Percentiles rank a stretch among this genome's conserved stretches.
phyloP scores from a whole-genome alignment of 2,113 vertebrate species.

The Climacteris rufus region DNA sequence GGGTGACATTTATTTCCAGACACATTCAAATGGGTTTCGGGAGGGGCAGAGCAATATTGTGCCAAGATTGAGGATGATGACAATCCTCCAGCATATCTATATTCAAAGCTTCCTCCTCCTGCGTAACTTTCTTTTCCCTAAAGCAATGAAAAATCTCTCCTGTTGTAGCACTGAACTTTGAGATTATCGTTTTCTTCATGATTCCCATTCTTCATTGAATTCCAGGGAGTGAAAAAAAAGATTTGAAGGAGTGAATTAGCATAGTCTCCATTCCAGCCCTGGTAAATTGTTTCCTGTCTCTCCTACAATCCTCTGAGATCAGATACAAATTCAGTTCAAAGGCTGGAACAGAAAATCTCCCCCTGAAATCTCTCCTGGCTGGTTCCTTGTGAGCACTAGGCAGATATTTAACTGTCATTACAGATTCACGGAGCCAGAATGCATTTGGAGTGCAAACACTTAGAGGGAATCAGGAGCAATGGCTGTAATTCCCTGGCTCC shows the following conservation, averaged over 20 bases:
- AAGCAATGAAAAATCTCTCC: conserved; percentile 53
- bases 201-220: conserved; percentile 48
- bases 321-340: conserved; percentile 38
- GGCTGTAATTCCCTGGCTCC: background rate
- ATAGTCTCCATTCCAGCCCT: conserved; percentile 19
- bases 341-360: conserved; percentile 11
- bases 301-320: conserved; percentile 18
- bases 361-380: background rate
- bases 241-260: conserved; percentile 46
- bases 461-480: background rate
- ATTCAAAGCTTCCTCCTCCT: conserved; percentile 41
- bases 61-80: conserved; percentile 47
- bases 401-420: conserved; percentile 17
- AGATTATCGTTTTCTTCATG: conserved; percentile 38
- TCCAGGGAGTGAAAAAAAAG: conserved; percentile 2
- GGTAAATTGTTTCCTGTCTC: conserved; percentile 30
- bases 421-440: background rate
- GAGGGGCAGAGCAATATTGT: conserved; percentile 27
- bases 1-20: conserved; percentile 22
- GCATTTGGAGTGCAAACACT: background rate
- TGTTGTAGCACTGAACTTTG: conserved; percentile 47
- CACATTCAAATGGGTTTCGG: background rate
- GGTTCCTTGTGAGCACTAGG: background rate
- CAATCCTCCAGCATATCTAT: conserved; percentile 25
- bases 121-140: background rate